Conservation (phyloP, 2,797 vertebrate species). For the Protonibea diacanthus region DNA sequence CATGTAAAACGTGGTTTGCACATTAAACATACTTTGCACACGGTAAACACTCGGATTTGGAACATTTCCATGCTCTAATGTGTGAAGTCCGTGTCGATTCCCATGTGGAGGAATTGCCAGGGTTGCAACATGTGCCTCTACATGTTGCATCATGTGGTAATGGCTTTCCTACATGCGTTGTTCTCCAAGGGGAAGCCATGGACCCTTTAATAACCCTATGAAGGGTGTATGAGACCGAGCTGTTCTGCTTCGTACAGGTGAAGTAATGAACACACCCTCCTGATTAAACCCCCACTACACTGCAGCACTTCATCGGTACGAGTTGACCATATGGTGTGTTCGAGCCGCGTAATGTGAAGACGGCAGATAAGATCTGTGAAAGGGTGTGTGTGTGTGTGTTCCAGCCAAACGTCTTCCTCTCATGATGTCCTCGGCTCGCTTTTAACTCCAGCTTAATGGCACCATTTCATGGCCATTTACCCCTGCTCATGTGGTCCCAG, state of each 20-base stretch:
- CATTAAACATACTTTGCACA: no score
- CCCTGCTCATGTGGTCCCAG: conserved; percentile 32
- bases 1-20: no score
- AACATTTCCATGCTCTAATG: no score
- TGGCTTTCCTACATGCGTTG: no score
- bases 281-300: background rate
- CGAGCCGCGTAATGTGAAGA: background rate
- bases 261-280: background rate
- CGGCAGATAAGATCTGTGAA: conserved; percentile 8
- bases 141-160: no score
- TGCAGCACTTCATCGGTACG: background rate
- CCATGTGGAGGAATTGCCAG: no score
- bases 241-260: background rate
- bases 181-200: no score
- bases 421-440: conserved; percentile 3
- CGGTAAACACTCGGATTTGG: no score
- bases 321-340: conserved; percentile 25
- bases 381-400: background rate
- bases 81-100: no score
- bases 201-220: no score
- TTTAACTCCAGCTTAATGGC: conserved; percentile 45
- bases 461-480: conserved; percentile 66
- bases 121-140: no score
- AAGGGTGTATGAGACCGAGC: no score
- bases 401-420: conserved; percentile 11